Base-by-base conservation (phyloP, 2,888 invertebrate genomes). In the Spilosoma lubricipeda region DNA sequence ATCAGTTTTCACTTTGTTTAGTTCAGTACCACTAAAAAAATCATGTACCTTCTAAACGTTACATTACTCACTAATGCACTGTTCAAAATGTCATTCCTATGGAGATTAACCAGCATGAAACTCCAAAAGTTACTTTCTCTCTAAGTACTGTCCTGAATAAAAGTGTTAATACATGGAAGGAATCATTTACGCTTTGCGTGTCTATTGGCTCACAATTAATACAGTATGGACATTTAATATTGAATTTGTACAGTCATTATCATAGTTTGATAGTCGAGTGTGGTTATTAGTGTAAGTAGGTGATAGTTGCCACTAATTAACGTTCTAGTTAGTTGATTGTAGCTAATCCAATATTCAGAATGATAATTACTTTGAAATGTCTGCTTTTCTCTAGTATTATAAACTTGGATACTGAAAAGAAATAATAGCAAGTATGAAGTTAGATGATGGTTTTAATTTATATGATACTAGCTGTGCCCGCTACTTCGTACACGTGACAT, bases 171-270 rank as follows among this genome's bases (percentile, higher is more conserved):
- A 56, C 11, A 20, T 56, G 69, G 23, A 39, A 36, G 18, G 56
- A 63, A 77, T 78, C 78, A 82, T 83, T 76, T 63, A 74, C 73
- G 73, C 71, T 70, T 83, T 36, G 82, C 83, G 79, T 82, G 82
- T 76, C 79, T 71, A 77, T 83, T 76, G 75, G 70, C n/a, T 72
- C 67, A 66, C 68, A 72, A 81, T 80, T 81, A 81, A 81, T 83
- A 72, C 69, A 27, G 42, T 27, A 27, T 69, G 2, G 59, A 18
- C 64, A n/a, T 78, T 73, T 75, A 72, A 74, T 76, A 78, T 83
- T 81, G 66, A 23, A 76, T 73, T 77, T 78, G 75, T 74, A 71
- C 72, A 81, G 78, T 83, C 74, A 78, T 82, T 81, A 81, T 27
- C 15, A 66, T 33, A 30, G 67, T 69, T 59, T 81, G 67, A 75